Conservation (phyloP, 2,888 invertebrate species). For the Esperia sulphurella region DNA sequence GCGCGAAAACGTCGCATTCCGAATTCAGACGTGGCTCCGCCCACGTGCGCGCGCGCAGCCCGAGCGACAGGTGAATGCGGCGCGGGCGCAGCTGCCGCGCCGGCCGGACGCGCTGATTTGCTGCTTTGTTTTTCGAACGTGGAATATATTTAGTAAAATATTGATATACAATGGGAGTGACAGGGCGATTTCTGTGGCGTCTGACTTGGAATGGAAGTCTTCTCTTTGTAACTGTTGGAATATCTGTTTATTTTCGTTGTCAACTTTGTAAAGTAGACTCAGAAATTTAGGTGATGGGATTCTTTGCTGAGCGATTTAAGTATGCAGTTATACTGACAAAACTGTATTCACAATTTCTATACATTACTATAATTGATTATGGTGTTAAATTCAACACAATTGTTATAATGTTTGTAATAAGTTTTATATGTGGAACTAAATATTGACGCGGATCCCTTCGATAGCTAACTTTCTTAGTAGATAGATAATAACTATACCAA, state of each 20-base stretch:
- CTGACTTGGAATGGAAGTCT: slow-evolving; percentile 23
- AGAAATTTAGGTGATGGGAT: slow-evolving; percentile 5
- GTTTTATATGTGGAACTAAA: too few species aligned
- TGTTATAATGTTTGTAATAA: too few species aligned
- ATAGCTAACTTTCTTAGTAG: too few species aligned
- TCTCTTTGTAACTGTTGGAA: slow-evolving; percentile 33
- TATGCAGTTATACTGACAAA: too few species aligned
- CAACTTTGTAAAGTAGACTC: not conserved
- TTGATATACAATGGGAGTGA: slow-evolving; percentile 69
- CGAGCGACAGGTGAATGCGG: slow-evolving; percentile 72
- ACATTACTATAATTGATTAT: too few species aligned
- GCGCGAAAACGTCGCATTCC: slow-evolving; percentile 62
- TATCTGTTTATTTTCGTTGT: not conserved
- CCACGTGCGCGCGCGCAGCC: slow-evolving; percentile 59
- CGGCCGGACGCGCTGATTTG: slow-evolving; percentile 52
- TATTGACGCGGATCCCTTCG: too few species aligned
- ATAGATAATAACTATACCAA: too few species aligned
- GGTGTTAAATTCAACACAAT: too few species aligned
- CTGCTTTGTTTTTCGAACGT: slow-evolving; percentile 55
- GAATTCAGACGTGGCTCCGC: slow-evolving; percentile 46
- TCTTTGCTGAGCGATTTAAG: not conserved
- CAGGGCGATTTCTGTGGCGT: slow-evolving; percentile 40
- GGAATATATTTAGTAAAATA: slow-evolving; percentile 64
- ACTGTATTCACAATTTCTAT: too few species aligned
- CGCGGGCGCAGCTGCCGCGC: slow-evolving; percentile 49